These are phyloP conservation scores for Thripadectes ignobilis DNA, from an alignment of 2,797 vertebrate genomes.

Conservation along the genomic window DNA sequence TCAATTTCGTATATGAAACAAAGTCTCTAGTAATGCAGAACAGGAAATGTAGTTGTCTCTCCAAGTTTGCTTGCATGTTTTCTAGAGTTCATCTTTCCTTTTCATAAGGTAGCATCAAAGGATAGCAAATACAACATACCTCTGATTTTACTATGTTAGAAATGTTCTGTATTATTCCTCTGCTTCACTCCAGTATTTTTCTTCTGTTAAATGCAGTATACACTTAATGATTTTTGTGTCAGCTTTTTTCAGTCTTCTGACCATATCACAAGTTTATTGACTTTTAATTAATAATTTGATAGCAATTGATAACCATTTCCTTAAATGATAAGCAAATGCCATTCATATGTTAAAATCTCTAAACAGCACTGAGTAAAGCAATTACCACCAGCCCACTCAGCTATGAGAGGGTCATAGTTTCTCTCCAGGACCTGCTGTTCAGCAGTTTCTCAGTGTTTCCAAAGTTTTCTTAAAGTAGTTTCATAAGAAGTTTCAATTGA, in stretches of 20 bases:
- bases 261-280: neutral
- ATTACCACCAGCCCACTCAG: neutral
- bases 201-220: neutral
- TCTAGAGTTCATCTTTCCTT: neutral
- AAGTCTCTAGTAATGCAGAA: neutral
- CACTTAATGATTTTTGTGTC: neutral
- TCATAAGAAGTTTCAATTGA: neutral
- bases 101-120: neutral
- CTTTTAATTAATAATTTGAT: neutral
- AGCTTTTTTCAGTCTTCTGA: neutral
- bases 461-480: neutral
- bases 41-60: neutral
- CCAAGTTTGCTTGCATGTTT: neutral
- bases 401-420: neutral
- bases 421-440: neutral
- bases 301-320: neutral
- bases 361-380: neutral
- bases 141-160: neutral
- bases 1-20: neutral
- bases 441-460: neutral
- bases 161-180: neutral
- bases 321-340: neutral
- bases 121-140: neutral
- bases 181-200: neutral
- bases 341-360: neutral